phyloP scores from a whole-genome alignment of 2,888 invertebrate species.

The Erebia epiphron region DNA sequence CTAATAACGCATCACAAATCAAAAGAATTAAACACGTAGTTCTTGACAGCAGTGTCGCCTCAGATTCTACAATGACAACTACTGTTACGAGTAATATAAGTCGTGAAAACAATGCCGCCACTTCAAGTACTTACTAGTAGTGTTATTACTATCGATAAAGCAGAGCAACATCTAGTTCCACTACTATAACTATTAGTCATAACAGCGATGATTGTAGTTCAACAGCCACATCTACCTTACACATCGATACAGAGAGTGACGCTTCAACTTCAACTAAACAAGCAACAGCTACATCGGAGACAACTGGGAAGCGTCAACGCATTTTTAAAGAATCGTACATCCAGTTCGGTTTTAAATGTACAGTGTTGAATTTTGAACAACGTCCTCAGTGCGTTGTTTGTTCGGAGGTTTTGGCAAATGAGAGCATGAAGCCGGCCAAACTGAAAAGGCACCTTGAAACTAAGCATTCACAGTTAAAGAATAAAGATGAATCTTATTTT shows the following conservation, averaged over 20 bases:
- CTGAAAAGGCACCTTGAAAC: too few relatives aligned
- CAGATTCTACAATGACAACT: too few relatives aligned
- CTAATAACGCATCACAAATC: conserved; percentile 7
- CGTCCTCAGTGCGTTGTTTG: conserved; percentile 1
- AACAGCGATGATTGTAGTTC: too few relatives aligned
- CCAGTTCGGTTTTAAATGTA: background rate
- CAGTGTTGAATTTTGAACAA: background rate
- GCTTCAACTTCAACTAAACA: background rate
- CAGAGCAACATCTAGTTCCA: too few relatives aligned
- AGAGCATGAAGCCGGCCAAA: too few relatives aligned
- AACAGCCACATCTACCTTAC: too few relatives aligned
- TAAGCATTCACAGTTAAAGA: conserved; percentile 1
- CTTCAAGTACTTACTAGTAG: too few relatives aligned
- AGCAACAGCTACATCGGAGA: conserved; percentile 4
- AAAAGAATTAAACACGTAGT: conserved; percentile 18
- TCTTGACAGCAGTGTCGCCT: conserved; percentile 11
- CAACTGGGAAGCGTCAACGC: conserved; percentile 6
- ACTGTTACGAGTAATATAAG: too few relatives aligned
- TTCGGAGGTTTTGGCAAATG: background rate
- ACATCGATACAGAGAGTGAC: too few relatives aligned
- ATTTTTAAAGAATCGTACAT: background rate
- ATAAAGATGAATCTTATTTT: background rate
- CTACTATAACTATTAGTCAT: too few relatives aligned
- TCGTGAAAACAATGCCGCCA: too few relatives aligned
- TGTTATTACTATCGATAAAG: too few relatives aligned